Base-by-base conservation (phyloP, 2,113 vertebrate species). In the Eubucco bourcierii region DNA sequence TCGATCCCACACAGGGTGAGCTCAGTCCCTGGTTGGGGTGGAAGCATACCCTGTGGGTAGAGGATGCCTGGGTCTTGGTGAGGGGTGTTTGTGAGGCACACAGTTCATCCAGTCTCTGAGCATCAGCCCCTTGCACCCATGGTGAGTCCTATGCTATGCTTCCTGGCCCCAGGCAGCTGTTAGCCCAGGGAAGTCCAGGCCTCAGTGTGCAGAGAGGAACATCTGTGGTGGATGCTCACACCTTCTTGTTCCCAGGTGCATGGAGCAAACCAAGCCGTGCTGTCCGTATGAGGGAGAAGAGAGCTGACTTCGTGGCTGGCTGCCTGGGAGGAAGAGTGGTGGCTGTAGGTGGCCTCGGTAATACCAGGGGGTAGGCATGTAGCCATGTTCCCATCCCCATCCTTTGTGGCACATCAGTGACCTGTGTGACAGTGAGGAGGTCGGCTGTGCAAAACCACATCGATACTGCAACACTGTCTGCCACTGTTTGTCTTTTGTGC, bases 221-320 rank as follows among this genome's bases (percentile, higher is more conserved):
- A 18, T 33, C 2, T 13, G n/a, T 0, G 0, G 21, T 29, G 0
- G 0, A 78, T 64, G 15, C n/a, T 89, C 18, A 59, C 16, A 83
- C 47, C 17, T 6, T 53, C 34, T 94, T 8, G 33, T 59, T 79
- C 71, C 56, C 97, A 99, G 99, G 99, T 81, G 96, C 97, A 5
- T 99, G 99, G 99, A 98, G 98, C 94, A 99, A 99, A 95, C 97
- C 98, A 29, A 98, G 92, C 67, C 98, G 99, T 1, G 95, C 97
- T n/a, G 97, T 98, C 72, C 98, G 99, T 84, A 99, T 99, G 99
- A 98, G 97, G 95, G 99, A 99, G 95, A 99, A 99, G 97, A 98
- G 99, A 90, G 99, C 99, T 0, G 99, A 99, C 96, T 99, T 99
- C 44, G 98, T 99, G 93, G 98, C 98, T 5, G 98, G 99, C 65